Evolutionary conservation across 2,113 vertebrate genomes (phyloP).

Genomic region (Atrichornis clamosus): DNA sequence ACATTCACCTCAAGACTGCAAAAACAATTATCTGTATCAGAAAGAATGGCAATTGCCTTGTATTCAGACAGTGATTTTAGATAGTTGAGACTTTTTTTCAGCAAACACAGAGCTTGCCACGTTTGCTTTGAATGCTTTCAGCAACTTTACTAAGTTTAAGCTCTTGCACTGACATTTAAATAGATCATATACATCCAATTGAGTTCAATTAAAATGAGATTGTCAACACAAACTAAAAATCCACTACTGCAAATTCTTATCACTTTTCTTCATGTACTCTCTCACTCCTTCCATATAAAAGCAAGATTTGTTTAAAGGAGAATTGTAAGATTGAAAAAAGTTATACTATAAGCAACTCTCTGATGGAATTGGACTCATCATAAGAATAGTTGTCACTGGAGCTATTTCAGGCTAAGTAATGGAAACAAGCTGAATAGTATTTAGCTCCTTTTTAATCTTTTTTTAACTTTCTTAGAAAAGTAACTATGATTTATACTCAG

Average conservation of each 20-base stretch:
- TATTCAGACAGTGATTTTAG: background rate
- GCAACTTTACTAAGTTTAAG: background rate
- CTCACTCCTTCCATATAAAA: background rate
- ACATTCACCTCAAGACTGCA: background rate
- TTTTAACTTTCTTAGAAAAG: background rate
- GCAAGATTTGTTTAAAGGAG: background rate
- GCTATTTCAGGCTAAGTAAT: background rate
- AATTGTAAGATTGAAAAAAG: background rate
- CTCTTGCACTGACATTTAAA: background rate
- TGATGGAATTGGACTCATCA: background rate
- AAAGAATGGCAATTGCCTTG: background rate
- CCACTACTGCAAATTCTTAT: background rate
- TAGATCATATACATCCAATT: background rate
- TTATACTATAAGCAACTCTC: background rate
- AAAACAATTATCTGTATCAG: background rate
- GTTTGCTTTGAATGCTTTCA: background rate
- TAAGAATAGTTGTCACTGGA: background rate
- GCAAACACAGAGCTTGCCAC: background rate
- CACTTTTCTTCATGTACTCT: background rate
- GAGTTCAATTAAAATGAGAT: background rate
- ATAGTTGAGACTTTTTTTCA: background rate
- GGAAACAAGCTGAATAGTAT: background rate
- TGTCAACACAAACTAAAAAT: background rate
- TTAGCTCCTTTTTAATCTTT: background rate
- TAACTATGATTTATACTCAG: background rate